Base-by-base conservation (phyloP, 2,888 invertebrate species). In the Bhutanitis thaidina region DNA sequence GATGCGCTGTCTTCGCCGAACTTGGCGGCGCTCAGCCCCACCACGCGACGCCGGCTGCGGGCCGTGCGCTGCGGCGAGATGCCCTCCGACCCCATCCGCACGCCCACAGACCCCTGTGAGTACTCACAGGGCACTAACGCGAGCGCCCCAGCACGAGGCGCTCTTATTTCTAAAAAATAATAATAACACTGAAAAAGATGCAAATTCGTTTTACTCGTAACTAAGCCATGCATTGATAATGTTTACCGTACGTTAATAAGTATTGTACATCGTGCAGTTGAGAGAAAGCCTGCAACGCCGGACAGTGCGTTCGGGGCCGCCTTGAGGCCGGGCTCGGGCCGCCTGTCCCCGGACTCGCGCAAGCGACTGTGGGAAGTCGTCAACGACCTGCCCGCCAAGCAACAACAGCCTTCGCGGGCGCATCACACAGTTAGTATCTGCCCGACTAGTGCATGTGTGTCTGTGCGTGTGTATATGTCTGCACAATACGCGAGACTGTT, bases 261-360 rank as follows among this genome's bases (percentile, higher is more conserved):
- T n/a, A n/a, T n/a, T 14, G 14, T 12, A n/a, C n/a, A n/a, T n/a
- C n/a, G n/a, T 15, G 14, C 15, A 87, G 86, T 86, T 54, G 76
- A 77, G 4, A 73, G 62, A 39, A 66, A 71, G 30, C 65, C 65
- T 0, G 62, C 59, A 1, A 90, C 89, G 0, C 90, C 90, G 5
- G 90, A 87, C 64, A 89, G 88, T 43, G 83, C 72, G 4, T 90
- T 88, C 64, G 90, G 90, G 1, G 82, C 82, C 0, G 78, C 77
- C 2, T 58, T 90, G 0, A 60, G 82, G 0, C 86, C 87, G 0
- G 86, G 78, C 12, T 60, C 76, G 0, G 81, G 70, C 0, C 58
- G 75, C 0, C 63, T 90, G 57, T 86, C 89, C 0, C 81, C 86
- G 0, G 82, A 78, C 34, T 77, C 86, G 0, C 57, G 89, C 12